Conservation (phyloP, 2,113 vertebrate species). For the Taurulus bubalis region DNA sequence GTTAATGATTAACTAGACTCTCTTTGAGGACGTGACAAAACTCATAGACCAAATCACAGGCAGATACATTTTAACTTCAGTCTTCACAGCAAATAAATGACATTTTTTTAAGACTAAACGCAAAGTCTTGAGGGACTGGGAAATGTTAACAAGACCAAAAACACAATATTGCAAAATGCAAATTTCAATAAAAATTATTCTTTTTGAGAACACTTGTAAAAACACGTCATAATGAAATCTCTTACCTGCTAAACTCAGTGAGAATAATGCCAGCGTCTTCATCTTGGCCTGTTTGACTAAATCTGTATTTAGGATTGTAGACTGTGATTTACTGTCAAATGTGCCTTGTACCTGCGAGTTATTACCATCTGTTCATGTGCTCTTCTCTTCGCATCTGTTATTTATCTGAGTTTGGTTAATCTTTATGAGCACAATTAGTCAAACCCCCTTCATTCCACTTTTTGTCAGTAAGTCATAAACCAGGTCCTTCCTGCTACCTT, state of each 20-base stretch:
- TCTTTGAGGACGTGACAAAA: not conserved
- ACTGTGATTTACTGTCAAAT: not conserved
- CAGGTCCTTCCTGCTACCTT: not conserved
- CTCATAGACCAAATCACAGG: not conserved
- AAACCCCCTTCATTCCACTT: not conserved
- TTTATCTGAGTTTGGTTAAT: slow-evolving; percentile 25
- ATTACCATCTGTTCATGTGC: not conserved
- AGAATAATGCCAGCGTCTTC: slow-evolving; percentile 60
- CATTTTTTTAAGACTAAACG: not conserved
- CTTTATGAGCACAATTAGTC: slow-evolving; percentile 30
- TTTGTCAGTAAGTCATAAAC: slow-evolving; percentile 41
- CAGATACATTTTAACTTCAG: not conserved
- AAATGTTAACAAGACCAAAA: not conserved
- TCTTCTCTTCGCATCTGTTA: not conserved
- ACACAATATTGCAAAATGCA: not conserved
- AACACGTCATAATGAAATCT: not conserved
- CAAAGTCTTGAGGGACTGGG: too few relatives aligned
- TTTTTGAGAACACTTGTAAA: not conserved
- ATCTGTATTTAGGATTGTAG: not conserved
- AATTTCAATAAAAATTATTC: not conserved
- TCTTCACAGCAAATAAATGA: not conserved
- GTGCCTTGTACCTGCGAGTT: not conserved
- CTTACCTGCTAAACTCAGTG: slow-evolving; percentile 69
- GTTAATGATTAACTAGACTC: not conserved
- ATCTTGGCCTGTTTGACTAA: slow-evolving; percentile 48